These are phyloP conservation scores for Dichetophora obliterata DNA, from an alignment of 2,888 invertebrate genomes.

Conservation along the genomic window DNA sequence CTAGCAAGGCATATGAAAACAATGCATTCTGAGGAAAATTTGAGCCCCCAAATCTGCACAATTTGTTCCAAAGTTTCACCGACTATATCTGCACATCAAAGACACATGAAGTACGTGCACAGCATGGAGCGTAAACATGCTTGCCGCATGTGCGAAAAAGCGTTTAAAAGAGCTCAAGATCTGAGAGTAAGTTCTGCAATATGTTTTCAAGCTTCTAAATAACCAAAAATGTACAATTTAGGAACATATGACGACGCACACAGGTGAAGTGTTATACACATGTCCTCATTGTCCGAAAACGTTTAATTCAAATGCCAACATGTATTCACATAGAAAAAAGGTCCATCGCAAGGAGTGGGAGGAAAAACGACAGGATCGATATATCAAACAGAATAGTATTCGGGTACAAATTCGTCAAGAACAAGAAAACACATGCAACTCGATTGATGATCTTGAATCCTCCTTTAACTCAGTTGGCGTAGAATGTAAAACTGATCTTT, in stretches of 20 bases:
- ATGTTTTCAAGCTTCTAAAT: not conserved
- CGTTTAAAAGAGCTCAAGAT: slow-evolving; percentile 62
- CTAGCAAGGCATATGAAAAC: slow-evolving; percentile 64
- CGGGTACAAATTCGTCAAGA: too few relatives aligned
- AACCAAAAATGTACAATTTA: slow-evolving; percentile 45
- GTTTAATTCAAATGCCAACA: slow-evolving; percentile 63
- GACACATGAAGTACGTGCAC: slow-evolving; percentile 64
- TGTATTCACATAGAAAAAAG: slow-evolving; percentile 65
- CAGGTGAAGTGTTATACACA: slow-evolving; percentile 60
- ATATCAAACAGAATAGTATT: not conserved
- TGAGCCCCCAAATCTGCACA: slow-evolving; percentile 60
- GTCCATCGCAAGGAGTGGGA: slow-evolving; percentile 65
- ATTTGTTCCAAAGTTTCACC: slow-evolving; percentile 62
- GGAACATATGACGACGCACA: slow-evolving; percentile 67
- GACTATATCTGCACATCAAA: slow-evolving; percentile 58
- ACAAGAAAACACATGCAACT: too few relatives aligned
- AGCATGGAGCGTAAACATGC: slow-evolving; percentile 60
- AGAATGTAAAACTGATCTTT: too few relatives aligned
- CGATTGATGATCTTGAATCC: too few relatives aligned
- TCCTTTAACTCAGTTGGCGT: too few relatives aligned
- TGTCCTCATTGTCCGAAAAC: slow-evolving; percentile 64
- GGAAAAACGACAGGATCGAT: slow-evolving; percentile 46
- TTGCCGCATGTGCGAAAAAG: slow-evolving; percentile 66
- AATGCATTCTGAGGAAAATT: slow-evolving; percentile 60
- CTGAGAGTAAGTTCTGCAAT: slow-evolving; percentile 53